Conservation (phyloP, 2,888 invertebrate species). For the Formica aserva region DNA sequence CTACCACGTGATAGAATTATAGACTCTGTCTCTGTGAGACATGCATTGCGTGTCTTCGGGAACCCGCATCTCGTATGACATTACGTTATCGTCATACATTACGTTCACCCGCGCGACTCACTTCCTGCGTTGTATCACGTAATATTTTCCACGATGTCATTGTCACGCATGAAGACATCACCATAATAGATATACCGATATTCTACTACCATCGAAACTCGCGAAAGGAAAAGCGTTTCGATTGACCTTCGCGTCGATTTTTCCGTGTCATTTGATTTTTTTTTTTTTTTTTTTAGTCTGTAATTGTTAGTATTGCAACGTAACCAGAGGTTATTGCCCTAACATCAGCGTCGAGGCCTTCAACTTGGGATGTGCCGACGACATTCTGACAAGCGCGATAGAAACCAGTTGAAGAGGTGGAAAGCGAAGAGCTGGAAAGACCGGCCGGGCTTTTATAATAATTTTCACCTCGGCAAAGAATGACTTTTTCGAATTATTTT, state of each 20-base stretch:
- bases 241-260: constrained; percentile 9
- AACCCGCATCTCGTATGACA: constrained; percentile 46
- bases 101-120: constrained; percentile 29
- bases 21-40: not conserved
- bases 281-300: not conserved
- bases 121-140: constrained; percentile 29
- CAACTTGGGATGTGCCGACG: constrained; percentile 42
- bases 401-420: constrained; percentile 45
- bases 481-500: not conserved
- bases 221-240: constrained; percentile 20
- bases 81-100: constrained; percentile 39
- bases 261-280: not conserved
- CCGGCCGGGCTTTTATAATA: constrained; percentile 20
- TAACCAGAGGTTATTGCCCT: constrained; percentile 38
- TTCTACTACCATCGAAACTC: not conserved
- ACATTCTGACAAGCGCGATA: constrained; percentile 24
- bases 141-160: constrained; percentile 40
- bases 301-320: not conserved
- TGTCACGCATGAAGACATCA: constrained; percentile 18
- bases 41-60: constrained; percentile 23
- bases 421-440: constrained; percentile 34
- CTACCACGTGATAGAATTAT: constrained; percentile 4
- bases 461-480: constrained; percentile 26
- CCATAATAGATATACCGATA: not conserved
- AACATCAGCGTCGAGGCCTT: constrained; percentile 31